phyloP scores from a whole-genome alignment of 1,140 invertebrate genomes.

The Nephotettix cincticeps region DNA sequence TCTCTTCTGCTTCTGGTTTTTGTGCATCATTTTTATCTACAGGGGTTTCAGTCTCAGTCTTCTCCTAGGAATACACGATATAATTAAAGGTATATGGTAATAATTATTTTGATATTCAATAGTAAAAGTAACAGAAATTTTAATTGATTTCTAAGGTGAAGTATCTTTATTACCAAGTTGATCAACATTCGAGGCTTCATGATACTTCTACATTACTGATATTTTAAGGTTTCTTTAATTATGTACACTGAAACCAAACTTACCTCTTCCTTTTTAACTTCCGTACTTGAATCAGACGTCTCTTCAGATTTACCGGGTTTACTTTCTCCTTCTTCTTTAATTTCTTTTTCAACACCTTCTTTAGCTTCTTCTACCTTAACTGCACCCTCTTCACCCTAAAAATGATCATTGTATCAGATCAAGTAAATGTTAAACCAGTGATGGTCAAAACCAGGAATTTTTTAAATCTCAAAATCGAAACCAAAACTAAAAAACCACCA shows the following conservation, averaged over 20 bases:
- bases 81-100: too few species aligned
- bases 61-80: neutral
- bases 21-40: conserved; percentile 34
- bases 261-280: conserved; percentile 52
- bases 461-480: too few species aligned
- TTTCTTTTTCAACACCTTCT: conserved; percentile 22
- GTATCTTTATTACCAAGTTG: too few species aligned
- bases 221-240: too few species aligned
- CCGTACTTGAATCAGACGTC: conserved; percentile 41
- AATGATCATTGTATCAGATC: neutral
- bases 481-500: too few species aligned
- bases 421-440: neutral
- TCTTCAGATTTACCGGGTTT: conserved; percentile 18
- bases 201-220: too few species aligned
- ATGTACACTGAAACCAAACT: too few species aligned
- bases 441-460: too few species aligned
- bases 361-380: conserved; percentile 18
- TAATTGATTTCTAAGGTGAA: too few species aligned
- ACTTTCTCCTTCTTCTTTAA: conserved; percentile 32
- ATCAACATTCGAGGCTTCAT: too few species aligned
- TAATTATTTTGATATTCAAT: too few species aligned
- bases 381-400: conserved; percentile 16
- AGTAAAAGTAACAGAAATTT: too few species aligned
- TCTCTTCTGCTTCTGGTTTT: conserved; percentile 39
- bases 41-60: conserved; percentile 13